These are phyloP conservation scores for Eledona agricola DNA, from an alignment of 2,888 invertebrate species.

Conservation along the genomic window DNA sequence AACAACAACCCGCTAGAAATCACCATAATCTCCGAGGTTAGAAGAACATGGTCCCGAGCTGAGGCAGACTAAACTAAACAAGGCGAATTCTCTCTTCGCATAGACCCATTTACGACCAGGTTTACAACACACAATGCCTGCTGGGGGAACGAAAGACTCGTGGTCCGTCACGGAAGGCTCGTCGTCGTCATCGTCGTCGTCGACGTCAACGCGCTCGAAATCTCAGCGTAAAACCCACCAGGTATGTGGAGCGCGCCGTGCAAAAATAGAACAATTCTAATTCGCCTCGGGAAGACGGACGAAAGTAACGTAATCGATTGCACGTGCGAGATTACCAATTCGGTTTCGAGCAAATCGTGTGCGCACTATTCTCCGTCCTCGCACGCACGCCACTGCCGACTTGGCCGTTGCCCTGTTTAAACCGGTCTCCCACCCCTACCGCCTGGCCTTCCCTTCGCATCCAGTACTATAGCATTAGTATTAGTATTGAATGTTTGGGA, in stretches of 20 bases:
- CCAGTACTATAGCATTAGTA: too few relatives aligned
- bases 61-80: slow-evolving; percentile 21
- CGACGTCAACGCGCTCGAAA: too few relatives aligned
- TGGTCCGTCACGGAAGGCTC: slow-evolving; percentile 51
- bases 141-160: slow-evolving; percentile 56
- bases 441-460: slow-evolving; percentile 43
- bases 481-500: too few relatives aligned
- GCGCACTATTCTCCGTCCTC: too few relatives aligned
- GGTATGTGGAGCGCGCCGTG: too few relatives aligned
- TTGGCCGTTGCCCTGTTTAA: slow-evolving; percentile 45
- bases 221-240: too few relatives aligned
- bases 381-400: slow-evolving; percentile 13
- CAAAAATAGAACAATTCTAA: too few relatives aligned
- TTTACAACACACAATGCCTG: slow-evolving; percentile 56
- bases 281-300: too few relatives aligned
- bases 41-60: slow-evolving; percentile 20
- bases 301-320: too few relatives aligned
- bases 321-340: too few relatives aligned
- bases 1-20: not conserved
- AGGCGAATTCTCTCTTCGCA: slow-evolving; percentile 23
- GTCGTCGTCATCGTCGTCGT: slow-evolving; percentile 3
- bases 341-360: too few relatives aligned
- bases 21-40: slow-evolving; percentile 4
- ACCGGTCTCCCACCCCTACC: slow-evolving; percentile 50
- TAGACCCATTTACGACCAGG: slow-evolving; percentile 55